These are phyloP conservation scores for Choreutis nemorana DNA, from an alignment of 2,888 invertebrate genomes.

Conservation along the genomic window DNA sequence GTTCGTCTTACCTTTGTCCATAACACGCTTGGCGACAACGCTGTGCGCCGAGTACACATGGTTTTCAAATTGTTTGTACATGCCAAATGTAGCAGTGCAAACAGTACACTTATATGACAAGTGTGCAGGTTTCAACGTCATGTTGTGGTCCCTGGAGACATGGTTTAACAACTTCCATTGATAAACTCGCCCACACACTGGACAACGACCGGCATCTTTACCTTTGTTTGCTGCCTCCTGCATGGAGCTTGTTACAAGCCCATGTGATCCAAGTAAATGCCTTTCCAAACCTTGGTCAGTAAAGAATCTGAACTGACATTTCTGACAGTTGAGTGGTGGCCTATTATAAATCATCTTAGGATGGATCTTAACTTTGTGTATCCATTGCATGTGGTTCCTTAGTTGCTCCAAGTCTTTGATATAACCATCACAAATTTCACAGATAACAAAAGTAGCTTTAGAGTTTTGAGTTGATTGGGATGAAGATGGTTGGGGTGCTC, in stretches of 20 bases:
- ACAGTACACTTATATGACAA: constrained; percentile 95
- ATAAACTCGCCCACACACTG: constrained; percentile 89
- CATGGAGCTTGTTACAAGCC: constrained; percentile 94
- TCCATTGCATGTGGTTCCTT: constrained; percentile 97
- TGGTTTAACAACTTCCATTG: constrained; percentile 88
- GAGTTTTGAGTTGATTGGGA: constrained; percentile 41
- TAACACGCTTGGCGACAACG: constrained; percentile 87
- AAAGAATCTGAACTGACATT: constrained; percentile 95
- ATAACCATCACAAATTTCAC: constrained; percentile 97
- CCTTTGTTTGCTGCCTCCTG: constrained; percentile 95
- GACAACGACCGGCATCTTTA: constrained; percentile 94
- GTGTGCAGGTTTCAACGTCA: constrained; percentile 93
- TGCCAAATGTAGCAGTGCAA: constrained; percentile 93
- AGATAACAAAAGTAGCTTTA: constrained; percentile 92
- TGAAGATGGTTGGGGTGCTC: constrained; percentile 64
- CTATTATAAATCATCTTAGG: constrained; percentile 95
- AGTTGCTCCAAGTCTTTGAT: constrained; percentile 95
- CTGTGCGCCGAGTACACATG: constrained; percentile 95
- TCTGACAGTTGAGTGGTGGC: constrained; percentile 95
- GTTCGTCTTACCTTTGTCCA: constrained; percentile 74
- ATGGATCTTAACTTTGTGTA: constrained; percentile 96
- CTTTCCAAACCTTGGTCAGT: constrained; percentile 96
- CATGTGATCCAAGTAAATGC: constrained; percentile 93
- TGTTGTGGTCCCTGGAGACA: constrained; percentile 91
- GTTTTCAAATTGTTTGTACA: constrained; percentile 96